Percentiles rank a stretch among this genome's conserved stretches.
Conservation (phyloP, 2,888 invertebrate species). For the Monopis laevigella region DNA sequence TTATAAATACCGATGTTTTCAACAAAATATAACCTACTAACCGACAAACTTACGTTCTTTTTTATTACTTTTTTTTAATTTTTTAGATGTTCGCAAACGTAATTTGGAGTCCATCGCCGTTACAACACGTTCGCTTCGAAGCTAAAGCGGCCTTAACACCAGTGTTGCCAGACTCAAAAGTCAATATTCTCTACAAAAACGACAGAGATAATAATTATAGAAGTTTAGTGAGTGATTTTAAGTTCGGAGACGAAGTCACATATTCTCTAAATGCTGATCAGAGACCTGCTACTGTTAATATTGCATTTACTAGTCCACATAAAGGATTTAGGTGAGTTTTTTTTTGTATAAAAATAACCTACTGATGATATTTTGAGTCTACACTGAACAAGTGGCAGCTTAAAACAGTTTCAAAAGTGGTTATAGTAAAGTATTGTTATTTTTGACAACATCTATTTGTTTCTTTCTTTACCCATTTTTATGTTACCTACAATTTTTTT, state of each 20-base stretch:
- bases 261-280: conserved; percentile 51
- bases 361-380: too few species aligned
- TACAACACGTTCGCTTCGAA: conserved; percentile 50
- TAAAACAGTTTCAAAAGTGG: too few species aligned
- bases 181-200: conserved; percentile 35
- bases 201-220: conserved; percentile 25
- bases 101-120: conserved; percentile 55
- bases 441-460: too few species aligned
- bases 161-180: conserved; percentile 38
- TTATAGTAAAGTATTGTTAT: too few species aligned
- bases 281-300: conserved; percentile 31
- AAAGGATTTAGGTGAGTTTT: conserved; percentile 38
- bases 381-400: too few species aligned
- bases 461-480: too few species aligned
- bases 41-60: neutral
- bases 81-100: conserved; percentile 47
- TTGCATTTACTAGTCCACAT: conserved; percentile 46
- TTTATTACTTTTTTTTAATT: too few species aligned
- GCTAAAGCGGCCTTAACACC: conserved; percentile 44
- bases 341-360: conserved; percentile 10
- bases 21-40: too few species aligned
- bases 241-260: conserved; percentile 26
- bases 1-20: too few species aligned
- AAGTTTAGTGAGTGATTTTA: conserved; percentile 36
- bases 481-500: too few species aligned